phyloP scores from a whole-genome alignment of 2,888 invertebrate genomes.

The Drosophila ezoana region DNA sequence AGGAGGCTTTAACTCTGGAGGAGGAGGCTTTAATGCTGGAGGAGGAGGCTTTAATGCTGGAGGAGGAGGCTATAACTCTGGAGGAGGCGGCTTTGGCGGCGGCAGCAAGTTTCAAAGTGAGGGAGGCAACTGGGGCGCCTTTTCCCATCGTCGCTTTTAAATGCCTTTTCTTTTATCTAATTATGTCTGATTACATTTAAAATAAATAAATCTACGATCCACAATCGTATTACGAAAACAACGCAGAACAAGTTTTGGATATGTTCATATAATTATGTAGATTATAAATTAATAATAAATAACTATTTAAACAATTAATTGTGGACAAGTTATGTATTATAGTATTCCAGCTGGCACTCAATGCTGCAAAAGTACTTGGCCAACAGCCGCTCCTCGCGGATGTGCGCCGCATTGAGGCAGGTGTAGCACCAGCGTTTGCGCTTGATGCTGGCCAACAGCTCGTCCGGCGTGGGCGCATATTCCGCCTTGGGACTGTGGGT shows the following conservation, averaged over 20 bases:
- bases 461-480: not conserved
- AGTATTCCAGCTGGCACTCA: slow-evolving; percentile 22
- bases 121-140: slow-evolving; percentile 21
- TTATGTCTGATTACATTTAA: slow-evolving; percentile 8
- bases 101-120: slow-evolving; percentile 11
- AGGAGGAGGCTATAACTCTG: not conserved
- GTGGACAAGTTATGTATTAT: slow-evolving; percentile 3
- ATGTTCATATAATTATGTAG: no score
- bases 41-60: not conserved
- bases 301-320: not conserved
- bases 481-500: no score
- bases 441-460: slow-evolving; percentile 43
- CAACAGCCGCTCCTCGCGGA: slow-evolving; percentile 9
- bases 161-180: not conserved
- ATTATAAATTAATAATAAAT: not conserved
- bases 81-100: not conserved
- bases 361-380: slow-evolving; percentile 51
- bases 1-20: not conserved
- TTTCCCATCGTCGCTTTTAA: slow-evolving; percentile 26
- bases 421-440: slow-evolving; percentile 65
- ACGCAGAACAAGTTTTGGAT: not conserved
- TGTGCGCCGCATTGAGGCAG: slow-evolving; percentile 60
- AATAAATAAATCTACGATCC: not conserved
- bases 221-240: not conserved
- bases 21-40: not conserved